Conservation (phyloP, 30 jellyfish, hydroid and myxozoan genomes). For the Mastigias papua region DNA sequence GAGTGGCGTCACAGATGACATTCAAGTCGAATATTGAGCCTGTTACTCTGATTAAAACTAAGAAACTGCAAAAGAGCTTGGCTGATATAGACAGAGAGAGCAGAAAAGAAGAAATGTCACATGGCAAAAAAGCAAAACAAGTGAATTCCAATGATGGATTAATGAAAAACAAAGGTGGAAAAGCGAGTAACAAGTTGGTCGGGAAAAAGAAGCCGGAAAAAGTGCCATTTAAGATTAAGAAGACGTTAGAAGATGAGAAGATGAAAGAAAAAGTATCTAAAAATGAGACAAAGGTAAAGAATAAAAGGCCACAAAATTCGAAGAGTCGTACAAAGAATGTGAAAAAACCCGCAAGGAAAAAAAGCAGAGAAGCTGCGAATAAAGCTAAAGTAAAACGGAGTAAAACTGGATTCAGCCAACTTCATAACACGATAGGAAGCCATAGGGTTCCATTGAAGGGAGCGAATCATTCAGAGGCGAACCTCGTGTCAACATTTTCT, state of each 20-base stretch:
- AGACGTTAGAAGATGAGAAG: background rate
- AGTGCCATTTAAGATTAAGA: background rate
- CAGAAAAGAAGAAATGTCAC: background rate
- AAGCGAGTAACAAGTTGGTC: background rate
- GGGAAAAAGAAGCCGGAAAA: slow-evolving; percentile 5
- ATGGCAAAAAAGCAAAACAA: background rate
- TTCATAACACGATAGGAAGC: background rate
- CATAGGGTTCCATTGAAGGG: background rate
- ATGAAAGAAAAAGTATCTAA: no score
- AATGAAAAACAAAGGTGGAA: background rate
- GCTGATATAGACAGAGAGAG: background rate
- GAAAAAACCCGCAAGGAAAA: background rate
- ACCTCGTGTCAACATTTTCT: slow-evolving; percentile 14
- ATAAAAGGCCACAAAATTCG: background rate
- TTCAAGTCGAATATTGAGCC: slow-evolving; percentile 54
- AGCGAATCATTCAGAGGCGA: slow-evolving; percentile 54
- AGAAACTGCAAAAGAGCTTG: background rate
- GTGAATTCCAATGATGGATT: background rate
- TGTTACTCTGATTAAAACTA: slow-evolving; percentile 4
- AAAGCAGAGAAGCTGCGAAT: background rate
- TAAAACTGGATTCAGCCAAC: background rate
- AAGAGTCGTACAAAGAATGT: background rate
- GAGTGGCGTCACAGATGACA: slow-evolving; percentile 57
- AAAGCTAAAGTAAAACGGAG: slow-evolving; percentile 7
- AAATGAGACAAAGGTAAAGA: background rate